Evolutionary conservation across 1,140 invertebrate genomes (phyloP).

Genomic region (Hyphantria cunea): DNA sequence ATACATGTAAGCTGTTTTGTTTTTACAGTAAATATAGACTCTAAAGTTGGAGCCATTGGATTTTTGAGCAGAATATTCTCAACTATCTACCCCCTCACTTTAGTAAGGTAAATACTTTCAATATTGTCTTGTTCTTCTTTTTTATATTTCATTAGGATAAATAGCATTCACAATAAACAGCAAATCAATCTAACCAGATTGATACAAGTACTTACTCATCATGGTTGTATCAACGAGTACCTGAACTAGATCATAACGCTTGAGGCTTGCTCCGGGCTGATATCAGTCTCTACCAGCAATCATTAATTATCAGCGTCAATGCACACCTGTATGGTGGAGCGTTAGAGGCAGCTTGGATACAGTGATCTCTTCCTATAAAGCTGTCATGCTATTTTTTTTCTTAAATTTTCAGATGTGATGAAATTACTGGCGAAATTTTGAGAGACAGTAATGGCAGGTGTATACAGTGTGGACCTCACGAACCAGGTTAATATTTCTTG

Average conservation of each 20-base stretch:
- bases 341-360: too few relatives aligned
- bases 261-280: too few relatives aligned
- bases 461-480: conserved; percentile 88
- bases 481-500: conserved; percentile 84
- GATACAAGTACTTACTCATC: too few relatives aligned
- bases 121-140: conserved; percentile 6
- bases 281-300: too few relatives aligned
- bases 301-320: too few relatives aligned
- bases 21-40: conserved; percentile 92
- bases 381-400: background rate
- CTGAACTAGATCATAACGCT: too few relatives aligned
- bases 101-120: conserved; percentile 84
- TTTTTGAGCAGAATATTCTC: conserved; percentile 89
- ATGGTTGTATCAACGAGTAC: too few relatives aligned
- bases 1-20: conserved; percentile 18
- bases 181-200: too few relatives aligned
- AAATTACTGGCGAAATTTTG: conserved; percentile 90
- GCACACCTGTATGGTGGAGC: too few relatives aligned
- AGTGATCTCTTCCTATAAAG: too few relatives aligned
- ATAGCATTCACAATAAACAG: too few relatives aligned
- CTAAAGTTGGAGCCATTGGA: conserved; percentile 94
- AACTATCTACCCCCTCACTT: conserved; percentile 85
- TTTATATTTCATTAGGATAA: background rate
- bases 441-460: conserved; percentile 89
- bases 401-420: conserved; percentile 85